These are phyloP conservation scores for Astreopora myriophthalma DNA, from an alignment of 64 coral and sea anemone genomes.

Conservation along the genomic window DNA sequence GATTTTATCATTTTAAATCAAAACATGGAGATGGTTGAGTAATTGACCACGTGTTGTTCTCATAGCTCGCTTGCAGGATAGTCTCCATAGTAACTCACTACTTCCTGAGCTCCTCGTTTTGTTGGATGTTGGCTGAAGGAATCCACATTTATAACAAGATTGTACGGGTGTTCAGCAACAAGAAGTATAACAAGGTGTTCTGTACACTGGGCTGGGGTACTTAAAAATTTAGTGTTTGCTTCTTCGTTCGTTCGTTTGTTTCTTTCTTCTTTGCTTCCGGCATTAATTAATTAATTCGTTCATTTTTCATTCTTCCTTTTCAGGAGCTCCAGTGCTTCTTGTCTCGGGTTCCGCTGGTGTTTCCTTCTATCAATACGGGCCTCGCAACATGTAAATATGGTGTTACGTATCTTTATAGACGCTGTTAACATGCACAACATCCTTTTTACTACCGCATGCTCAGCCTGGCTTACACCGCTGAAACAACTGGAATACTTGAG, in stretches of 20 bases:
- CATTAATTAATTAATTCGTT: background rate
- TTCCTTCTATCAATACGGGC: constrained; percentile 56
- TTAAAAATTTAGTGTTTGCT: background rate
- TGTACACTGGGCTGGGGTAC: constrained; percentile 85
- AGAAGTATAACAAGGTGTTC: constrained; percentile 76
- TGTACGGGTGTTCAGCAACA: constrained; percentile 85
- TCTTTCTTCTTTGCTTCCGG: background rate
- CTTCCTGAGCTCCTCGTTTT: constrained; percentile 84
- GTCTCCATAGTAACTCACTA: constrained; percentile 85
- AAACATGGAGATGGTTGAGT: background rate
- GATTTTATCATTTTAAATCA: background rate
- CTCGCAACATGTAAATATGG: constrained; percentile 50
- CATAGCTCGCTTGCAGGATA: constrained; percentile 72
- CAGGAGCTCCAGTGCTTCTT: constrained; percentile 34
- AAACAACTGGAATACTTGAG: background rate
- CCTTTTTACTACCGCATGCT: too few relatives aligned
- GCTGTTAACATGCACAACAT: background rate
- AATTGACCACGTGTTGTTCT: background rate
- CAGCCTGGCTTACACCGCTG: background rate
- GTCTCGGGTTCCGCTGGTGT: constrained; percentile 38
- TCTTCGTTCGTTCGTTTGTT: background rate
- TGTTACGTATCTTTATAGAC: background rate
- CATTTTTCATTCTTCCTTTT: background rate
- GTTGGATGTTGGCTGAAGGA: constrained; percentile 94
- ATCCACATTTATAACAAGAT: constrained; percentile 97